Percentiles rank a stretch among this genome's conserved stretches.
These are phyloP conservation scores for Amphimedon queenslandica DNA, from an alignment of 37 sponge, comb jelly and placozoan genomes.

Conservation along the genomic window DNA sequence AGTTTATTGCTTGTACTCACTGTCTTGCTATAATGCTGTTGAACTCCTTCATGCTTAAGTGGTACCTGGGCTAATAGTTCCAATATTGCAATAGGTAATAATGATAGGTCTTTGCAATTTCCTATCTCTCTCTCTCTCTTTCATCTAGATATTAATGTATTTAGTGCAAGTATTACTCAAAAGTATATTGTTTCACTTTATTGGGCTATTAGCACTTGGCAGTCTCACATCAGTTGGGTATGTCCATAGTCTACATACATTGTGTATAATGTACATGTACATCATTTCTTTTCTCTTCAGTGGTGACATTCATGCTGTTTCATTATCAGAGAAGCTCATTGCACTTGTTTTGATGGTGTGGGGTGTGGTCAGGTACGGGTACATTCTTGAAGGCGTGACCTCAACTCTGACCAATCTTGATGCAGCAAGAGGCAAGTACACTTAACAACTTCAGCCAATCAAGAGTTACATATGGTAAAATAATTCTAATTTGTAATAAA, in stretches of 20 bases:
- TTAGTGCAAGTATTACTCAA: neutral
- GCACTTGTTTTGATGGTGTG: slow-evolving; percentile 47
- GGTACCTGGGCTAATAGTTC: too few species aligned
- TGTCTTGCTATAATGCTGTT: too few species aligned
- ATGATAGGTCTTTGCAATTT: too few species aligned
- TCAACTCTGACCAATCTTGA: slow-evolving; percentile 58
- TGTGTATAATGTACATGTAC: neutral
- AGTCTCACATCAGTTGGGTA: slow-evolving; percentile 58
- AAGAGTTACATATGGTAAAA: slow-evolving; percentile 35
- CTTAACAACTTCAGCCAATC: slow-evolving; percentile 44
- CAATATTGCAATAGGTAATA: too few species aligned
- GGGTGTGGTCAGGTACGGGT: slow-evolving; percentile 61
- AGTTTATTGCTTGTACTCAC: too few species aligned
- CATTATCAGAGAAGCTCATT: slow-evolving; percentile 57
- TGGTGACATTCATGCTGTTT: slow-evolving; percentile 66
- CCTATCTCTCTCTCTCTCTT: too few species aligned
- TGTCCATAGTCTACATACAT: neutral
- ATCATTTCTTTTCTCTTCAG: slow-evolving; percentile 16
- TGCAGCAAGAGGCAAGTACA: slow-evolving; percentile 45
- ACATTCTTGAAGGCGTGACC: slow-evolving; percentile 67
- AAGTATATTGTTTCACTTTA: slow-evolving; percentile 54
- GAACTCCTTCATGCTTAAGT: too few species aligned
- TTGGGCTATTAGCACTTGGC: slow-evolving; percentile 72
- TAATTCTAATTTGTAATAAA: too few species aligned
- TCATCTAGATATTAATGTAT: slow-evolving; percentile 43